Conservation (phyloP, 1,140 invertebrate species). For the Coelopa frigida region DNA sequence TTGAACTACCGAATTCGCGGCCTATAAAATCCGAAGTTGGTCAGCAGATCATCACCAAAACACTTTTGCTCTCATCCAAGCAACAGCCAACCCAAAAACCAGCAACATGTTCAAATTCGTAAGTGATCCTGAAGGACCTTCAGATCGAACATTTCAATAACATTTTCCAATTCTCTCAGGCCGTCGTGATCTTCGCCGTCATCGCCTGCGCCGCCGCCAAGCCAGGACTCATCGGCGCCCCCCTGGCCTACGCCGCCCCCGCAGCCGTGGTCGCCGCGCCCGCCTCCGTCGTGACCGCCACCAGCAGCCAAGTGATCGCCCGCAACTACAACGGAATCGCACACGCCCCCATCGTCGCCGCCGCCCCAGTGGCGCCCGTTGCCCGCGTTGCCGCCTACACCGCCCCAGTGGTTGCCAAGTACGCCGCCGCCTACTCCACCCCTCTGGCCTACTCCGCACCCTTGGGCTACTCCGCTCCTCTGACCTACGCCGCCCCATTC, state of each 20-base stretch:
- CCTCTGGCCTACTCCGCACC: too few species aligned
- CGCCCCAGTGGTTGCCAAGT: constrained; percentile 2
- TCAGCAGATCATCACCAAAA: too few species aligned
- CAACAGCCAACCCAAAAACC: too few species aligned
- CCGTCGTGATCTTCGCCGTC: constrained; percentile 10
- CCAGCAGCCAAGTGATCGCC: constrained; percentile 46
- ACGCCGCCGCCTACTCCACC: constrained; percentile 10
- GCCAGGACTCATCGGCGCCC: constrained; percentile 14
- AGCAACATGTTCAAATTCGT: constrained; percentile 16
- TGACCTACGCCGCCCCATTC: not conserved
- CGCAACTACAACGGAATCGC: constrained; percentile 46
- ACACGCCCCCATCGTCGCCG: constrained; percentile 26
- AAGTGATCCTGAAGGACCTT: too few species aligned
- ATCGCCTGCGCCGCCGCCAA: constrained; percentile 13
- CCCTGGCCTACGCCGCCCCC: constrained; percentile 26
- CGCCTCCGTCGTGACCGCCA: constrained; percentile 44
- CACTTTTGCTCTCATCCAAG: too few species aligned
- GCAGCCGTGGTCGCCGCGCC: constrained; percentile 28
- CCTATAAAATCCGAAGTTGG: too few species aligned
- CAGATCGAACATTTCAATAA: not conserved
- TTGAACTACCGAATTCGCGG: too few species aligned
- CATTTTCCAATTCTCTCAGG: not conserved
- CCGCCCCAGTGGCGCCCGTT: constrained; percentile 12
- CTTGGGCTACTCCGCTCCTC: constrained; percentile 2
- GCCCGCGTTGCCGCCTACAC: constrained; percentile 12